These are phyloP conservation scores for Pyrocephalus nanus DNA, from an alignment of 2,797 vertebrate genomes.

Conservation along the genomic window DNA sequence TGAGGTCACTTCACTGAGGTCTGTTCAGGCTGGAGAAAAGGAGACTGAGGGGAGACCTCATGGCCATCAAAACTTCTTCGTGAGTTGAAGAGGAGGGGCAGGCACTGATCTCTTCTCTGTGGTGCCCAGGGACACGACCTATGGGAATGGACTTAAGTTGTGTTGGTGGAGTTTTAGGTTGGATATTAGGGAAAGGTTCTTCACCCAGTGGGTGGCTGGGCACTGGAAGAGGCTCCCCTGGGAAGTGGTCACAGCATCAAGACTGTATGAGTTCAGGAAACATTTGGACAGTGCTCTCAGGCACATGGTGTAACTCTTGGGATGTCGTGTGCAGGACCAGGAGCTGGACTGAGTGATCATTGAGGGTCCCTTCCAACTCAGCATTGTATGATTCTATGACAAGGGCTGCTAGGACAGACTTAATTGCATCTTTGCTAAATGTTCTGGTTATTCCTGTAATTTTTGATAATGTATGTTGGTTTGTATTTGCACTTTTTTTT, in stretches of 20 bases:
- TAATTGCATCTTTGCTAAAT: neutral
- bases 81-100: accelerated
- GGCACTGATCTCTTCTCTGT: no score
- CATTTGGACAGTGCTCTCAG: accelerated
- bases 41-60: neutral
- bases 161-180: accelerated
- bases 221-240: neutral
- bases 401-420: neutral
- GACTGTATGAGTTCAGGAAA: accelerated
- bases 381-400: neutral
- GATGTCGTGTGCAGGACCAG: neutral
- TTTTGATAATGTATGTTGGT: neutral
- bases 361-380: neutral
- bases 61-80: accelerated
- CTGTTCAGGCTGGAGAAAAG: neutral
- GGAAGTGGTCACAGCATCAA: accelerated
- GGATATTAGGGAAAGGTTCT: neutral
- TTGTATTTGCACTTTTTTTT: neutral
- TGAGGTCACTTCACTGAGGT: no score
- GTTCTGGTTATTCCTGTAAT: neutral
- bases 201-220: accelerated
- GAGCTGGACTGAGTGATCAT: no score
- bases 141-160: accelerated
- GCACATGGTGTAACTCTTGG: accelerated
- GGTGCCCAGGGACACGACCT: accelerated